Conservation (phyloP, 2,113 vertebrate species). For the Cryptoleucopteryx plumbea region DNA sequence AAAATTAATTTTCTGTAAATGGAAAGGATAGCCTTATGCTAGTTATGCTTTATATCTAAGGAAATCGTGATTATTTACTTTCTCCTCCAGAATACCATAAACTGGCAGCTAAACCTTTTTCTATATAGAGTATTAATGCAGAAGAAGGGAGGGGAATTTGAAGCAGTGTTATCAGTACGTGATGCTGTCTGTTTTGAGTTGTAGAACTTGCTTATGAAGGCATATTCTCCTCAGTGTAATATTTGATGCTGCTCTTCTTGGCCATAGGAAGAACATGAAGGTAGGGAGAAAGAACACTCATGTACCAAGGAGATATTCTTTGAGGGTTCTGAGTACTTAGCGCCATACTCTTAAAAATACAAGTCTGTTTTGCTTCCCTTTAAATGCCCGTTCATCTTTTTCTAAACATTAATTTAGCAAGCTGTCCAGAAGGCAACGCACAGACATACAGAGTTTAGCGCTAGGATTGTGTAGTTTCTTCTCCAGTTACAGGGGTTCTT, state of each 20-base stretch:
- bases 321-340: neutral
- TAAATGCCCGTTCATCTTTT: neutral
- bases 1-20: neutral
- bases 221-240: neutral
- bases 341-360: neutral
- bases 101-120: neutral
- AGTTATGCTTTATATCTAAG: neutral
- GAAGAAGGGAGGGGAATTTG: neutral
- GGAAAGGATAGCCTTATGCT: neutral
- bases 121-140: accelerated
- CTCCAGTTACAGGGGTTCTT: neutral
- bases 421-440: neutral
- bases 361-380: neutral
- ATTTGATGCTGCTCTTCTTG: neutral
- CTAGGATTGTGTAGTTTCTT: neutral
- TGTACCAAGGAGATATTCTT: neutral
- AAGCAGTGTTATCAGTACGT: neutral
- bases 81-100: neutral
- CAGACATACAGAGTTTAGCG: neutral
- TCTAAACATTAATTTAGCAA: neutral
- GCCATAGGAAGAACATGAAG: neutral
- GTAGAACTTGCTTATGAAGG: neutral
- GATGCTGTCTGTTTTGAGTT: neutral
- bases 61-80: neutral
- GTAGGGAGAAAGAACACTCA: neutral